Evolutionary conservation across 2,797 vertebrate species (phyloP).

Genomic region (Catostomus latipinnis): DNA sequence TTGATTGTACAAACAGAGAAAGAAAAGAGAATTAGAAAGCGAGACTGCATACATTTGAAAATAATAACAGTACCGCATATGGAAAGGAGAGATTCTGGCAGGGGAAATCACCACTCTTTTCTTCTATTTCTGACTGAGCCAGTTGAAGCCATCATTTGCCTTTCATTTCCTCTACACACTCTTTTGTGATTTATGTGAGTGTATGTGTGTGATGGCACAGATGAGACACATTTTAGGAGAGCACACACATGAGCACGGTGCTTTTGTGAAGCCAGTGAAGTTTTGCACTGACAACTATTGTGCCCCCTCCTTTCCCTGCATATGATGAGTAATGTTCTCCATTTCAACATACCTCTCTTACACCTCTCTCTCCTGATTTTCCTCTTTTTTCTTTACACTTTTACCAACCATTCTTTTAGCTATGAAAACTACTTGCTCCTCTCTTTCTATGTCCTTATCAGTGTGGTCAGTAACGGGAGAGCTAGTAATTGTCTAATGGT

Average conservation of each 20-base stretch:
- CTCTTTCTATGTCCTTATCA: background rate
- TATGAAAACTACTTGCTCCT: background rate
- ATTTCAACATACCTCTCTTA: background rate
- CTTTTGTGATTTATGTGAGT: constrained; percentile 16
- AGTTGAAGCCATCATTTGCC: constrained; percentile 34
- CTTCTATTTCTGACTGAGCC: constrained; percentile 21
- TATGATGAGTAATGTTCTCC: constrained; percentile 13
- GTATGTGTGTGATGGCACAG: background rate
- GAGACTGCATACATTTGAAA: constrained; percentile 1
- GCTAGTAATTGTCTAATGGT: background rate
- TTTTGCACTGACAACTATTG: constrained; percentile 15
- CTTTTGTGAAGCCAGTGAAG: constrained; percentile 7
- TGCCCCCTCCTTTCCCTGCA: background rate
- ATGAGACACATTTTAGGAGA: constrained; percentile 11
- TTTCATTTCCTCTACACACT: constrained; percentile 32
- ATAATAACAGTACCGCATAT: constrained; percentile 26
- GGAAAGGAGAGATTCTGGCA: constrained; percentile 20
- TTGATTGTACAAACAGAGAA: too few species aligned
- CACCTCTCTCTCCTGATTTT: background rate
- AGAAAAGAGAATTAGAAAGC: background rate
- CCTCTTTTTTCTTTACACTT: background rate
- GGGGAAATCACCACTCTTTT: constrained; percentile 33
- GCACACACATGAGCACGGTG: background rate
- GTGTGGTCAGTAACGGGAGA: background rate
- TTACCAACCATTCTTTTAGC: background rate